Conservation (phyloP, 1,140 invertebrate genomes). For the Notospermus geniculatus region DNA sequence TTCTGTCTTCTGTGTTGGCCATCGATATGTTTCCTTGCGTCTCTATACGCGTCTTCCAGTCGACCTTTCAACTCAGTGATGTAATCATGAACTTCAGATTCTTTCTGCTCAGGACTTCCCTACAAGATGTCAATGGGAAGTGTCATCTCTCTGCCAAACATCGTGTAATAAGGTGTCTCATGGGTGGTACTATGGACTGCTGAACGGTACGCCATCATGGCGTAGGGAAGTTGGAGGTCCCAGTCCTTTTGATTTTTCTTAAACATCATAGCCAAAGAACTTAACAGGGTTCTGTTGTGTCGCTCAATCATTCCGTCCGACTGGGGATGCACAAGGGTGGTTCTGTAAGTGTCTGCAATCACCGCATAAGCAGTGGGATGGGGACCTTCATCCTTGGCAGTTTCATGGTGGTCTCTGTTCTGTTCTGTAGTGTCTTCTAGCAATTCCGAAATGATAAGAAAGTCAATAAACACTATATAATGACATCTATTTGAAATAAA, state of each 20-base stretch:
- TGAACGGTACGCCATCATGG: slow-evolving; percentile 23
- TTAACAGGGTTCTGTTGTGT: slow-evolving; percentile 13
- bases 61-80: not conserved
- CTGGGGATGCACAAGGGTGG: slow-evolving; percentile 16
- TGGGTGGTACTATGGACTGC: slow-evolving; percentile 18
- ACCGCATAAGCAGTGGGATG: no score
- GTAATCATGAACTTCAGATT: not conserved
- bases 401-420: no score
- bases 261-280: slow-evolving; percentile 14
- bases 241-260: slow-evolving; percentile 24
- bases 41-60: slow-evolving; percentile 10
- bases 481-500: no score
- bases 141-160: slow-evolving; percentile 20
- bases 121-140: slow-evolving; percentile 6
- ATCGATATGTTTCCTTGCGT: slow-evolving; percentile 13
- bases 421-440: no score
- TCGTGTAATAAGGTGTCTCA: slow-evolving; percentile 15
- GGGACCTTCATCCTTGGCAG: no score
- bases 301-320: slow-evolving; percentile 19
- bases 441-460: no score
- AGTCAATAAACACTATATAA: no score
- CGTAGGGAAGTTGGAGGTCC: slow-evolving; percentile 17
- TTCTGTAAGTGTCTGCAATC: no score
- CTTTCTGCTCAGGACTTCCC: not conserved
- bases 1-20: slow-evolving; percentile 14